Conservation (phyloP, 2,797 vertebrate genomes). For the Tamandua tetradactyla region DNA sequence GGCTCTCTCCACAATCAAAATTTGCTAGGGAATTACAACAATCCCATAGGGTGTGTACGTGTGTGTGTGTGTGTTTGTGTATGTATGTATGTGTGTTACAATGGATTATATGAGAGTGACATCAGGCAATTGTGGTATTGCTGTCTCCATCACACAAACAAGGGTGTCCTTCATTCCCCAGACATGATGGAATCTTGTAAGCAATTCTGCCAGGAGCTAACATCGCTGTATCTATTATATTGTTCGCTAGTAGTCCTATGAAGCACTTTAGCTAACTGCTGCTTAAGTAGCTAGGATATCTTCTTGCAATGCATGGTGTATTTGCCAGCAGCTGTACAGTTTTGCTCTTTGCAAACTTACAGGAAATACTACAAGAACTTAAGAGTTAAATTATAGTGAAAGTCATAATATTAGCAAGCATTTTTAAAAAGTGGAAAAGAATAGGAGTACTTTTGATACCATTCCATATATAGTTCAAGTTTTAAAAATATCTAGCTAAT, state of each 20-base stretch:
- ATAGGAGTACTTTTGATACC: constrained; percentile 12
- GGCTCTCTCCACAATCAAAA: constrained; percentile 75
- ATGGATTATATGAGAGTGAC: constrained; percentile 68
- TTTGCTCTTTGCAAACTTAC: constrained; percentile 10
- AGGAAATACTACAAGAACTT: constrained; percentile 31
- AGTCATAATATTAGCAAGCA: background rate
- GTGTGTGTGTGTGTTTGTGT: constrained; percentile 50
- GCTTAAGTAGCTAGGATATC: constrained; percentile 49
- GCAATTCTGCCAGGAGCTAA: constrained; percentile 65
- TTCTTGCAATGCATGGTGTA: background rate
- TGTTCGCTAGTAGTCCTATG: constrained; percentile 45
- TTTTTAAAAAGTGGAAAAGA: constrained; percentile 16
- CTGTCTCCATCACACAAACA: constrained; percentile 63
- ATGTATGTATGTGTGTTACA: constrained; percentile 50
- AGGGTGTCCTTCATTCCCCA: constrained; percentile 71
- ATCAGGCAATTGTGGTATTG: constrained; percentile 62
- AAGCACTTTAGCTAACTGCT: constrained; percentile 58
- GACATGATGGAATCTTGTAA: constrained; percentile 65
- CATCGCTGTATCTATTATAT: constrained; percentile 62
- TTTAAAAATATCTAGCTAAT: constrained; percentile 28
- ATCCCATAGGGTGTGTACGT: constrained; percentile 55
- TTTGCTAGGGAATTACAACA: constrained; percentile 74
- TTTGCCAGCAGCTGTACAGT: constrained; percentile 28
- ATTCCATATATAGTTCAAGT: background rate
- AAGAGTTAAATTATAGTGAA: constrained; percentile 26